Evolutionary conservation across 2,888 invertebrate genomes (phyloP), one percentile per base, ranked within the genome.

Genomic region (Trichopria drosophilae): DNA sequence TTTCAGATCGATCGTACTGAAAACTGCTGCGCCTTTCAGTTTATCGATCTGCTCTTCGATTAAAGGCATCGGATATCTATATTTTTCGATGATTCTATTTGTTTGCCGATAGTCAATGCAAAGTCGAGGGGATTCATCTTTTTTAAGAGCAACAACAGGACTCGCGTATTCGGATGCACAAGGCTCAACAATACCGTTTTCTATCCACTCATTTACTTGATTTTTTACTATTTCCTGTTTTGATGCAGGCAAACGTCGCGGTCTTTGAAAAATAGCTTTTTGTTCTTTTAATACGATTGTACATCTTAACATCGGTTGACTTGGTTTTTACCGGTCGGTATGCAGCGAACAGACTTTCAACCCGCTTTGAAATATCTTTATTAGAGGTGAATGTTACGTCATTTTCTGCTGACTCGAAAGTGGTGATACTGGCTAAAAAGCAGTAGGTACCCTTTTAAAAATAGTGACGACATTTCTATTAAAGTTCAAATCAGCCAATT

Each of bases 31-130:
- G 23, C 36, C 29, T 19, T 34, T 32, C 12, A 42, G 20, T 29
- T 34, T 31, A 28, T 49, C 40, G 5, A 53, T 39, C 16, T 40
- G 39, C 9, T 51, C 51, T 6, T 69, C 53, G 4, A 60, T 51
- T 13, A 56, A 19, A 1, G 58, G 55, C 31, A 57, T 34, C 7
- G 52, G 56, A 28, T 52, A 55, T n/a, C 48, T 46, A 37, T 58
- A 55, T 44, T 59, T 64, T 4, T 55, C 41, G 0, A 69, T 63
- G 47, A 64, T 63, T 18, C 51, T 48, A 57, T 76, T 76, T 2
- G 74, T 18, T 20, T 57, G 50, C 18, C 74, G 45, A 51, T 68
- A 77, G 49, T 76, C 72, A 1, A 75, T 63, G 50, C 72, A 75
- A 4, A 64, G 24, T 6, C 52, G 36, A 15, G 36, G 37, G 1